Base-by-base conservation (phyloP, 2,888 invertebrate species). In the Ashinkailepas kermadecensis region DNA sequence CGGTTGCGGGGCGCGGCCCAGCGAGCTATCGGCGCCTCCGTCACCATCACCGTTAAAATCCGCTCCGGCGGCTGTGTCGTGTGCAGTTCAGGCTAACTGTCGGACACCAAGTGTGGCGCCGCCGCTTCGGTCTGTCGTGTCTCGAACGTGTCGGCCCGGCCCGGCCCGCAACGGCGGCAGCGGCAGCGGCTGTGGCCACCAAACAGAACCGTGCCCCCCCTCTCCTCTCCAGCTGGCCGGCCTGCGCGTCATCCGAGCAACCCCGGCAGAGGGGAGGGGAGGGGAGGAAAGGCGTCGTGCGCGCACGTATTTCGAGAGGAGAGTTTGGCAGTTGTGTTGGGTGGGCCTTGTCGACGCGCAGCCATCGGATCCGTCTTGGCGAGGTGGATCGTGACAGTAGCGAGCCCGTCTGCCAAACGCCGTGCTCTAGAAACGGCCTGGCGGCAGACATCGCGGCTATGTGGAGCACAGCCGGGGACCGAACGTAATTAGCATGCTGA, bases 181-280 rank as follows among this genome's bases (percentile, higher is more conserved):
- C 79, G 18, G n/a, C 54, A 57, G 81, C 64, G 67, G 78, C 62
- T 70, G 80, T 67, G 81, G 79, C 57, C 57, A 62, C 12, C 18
- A 54, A 8, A 78, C 78, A 62, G 59, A 59, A 70, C 54, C 62
- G 80, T 25, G 58, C 56, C 25, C 23, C n/a, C 21, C 54, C 25
- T 12, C 82, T 18, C n/a, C 23, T 12, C 56, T 57, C 54, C 67
- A 12, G 67, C 25, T 25, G 23, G 23, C 8, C 67, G 67, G 23
- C 12, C 67, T 13, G 67, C 67, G 11, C 21, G 67, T 67, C 67
- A 67, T 67, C 23, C 67, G 67, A 11, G n/a, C 23, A 23, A 0
- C 65, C 6, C 64, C 10, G 64, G 21, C 18, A 7, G 64, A 39
- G 39, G 39, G 39, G 39, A 39, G 39, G 39, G 39, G 39, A 39